phyloP scores from a whole-genome alignment of 2,797 vertebrate species.

The Capromys pilorides region DNA sequence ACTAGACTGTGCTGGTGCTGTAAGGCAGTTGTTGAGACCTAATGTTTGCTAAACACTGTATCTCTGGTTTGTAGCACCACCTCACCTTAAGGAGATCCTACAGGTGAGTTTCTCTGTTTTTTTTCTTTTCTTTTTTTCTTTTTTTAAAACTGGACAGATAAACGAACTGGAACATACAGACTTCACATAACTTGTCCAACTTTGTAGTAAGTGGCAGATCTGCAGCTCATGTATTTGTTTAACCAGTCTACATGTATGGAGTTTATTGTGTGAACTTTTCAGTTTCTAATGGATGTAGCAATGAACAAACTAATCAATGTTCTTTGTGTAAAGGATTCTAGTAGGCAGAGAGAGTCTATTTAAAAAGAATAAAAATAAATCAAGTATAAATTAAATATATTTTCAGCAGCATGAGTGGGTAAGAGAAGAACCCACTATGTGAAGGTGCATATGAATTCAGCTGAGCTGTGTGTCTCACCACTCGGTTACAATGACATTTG shows the following conservation, averaged over 20 bases:
- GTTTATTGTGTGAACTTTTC: not conserved
- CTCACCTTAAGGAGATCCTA: not conserved
- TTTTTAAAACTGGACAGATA: not conserved
- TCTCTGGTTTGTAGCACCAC: not conserved
- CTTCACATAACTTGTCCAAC: not conserved
- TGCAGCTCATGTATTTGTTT: constrained; percentile 9
- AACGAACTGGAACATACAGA: not conserved
- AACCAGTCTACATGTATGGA: not conserved
- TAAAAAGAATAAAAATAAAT: not conserved
- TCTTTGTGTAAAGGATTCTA: not conserved
- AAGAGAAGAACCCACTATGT: not conserved
- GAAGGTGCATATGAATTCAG: not conserved
- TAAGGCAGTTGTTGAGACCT: not conserved
- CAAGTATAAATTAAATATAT: not conserved
- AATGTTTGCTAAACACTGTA: not conserved
- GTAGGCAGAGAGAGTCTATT: not conserved
- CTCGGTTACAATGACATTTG: constrained; percentile 10
- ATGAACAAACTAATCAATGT: not conserved
- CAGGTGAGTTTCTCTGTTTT: not conserved
- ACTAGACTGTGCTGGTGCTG: not conserved
- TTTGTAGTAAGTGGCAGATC: not conserved
- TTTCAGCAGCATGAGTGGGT: not conserved
- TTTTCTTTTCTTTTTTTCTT: too few relatives aligned
- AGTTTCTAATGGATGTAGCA: not conserved
- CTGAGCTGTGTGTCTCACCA: not conserved